These are phyloP conservation scores for Dendronephthya gigantea DNA, from an alignment of 64 coral and sea anemone species.

Conservation along the genomic window DNA sequence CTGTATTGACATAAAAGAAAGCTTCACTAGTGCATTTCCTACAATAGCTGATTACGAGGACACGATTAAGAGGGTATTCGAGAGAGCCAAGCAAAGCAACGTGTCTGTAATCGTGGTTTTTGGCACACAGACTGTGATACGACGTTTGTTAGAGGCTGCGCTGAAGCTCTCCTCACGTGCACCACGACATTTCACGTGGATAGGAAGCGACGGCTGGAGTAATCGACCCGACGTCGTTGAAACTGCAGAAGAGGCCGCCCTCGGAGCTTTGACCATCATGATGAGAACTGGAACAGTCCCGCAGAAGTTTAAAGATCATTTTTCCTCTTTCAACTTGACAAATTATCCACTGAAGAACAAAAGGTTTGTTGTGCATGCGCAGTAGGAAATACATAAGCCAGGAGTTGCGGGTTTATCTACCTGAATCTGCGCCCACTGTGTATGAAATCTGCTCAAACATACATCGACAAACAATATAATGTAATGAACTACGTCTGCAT, in stretches of 20 bases:
- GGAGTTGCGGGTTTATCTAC: too few species aligned
- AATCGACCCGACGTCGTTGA: slow-evolving; percentile 36
- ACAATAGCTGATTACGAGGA: background rate
- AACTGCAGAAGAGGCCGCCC: background rate
- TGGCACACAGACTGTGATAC: slow-evolving; percentile 51
- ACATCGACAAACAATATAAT: too few species aligned
- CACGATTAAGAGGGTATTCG: background rate
- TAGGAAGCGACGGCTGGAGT: slow-evolving; percentile 86
- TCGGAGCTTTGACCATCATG: background rate
- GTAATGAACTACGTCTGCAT: too few species aligned
- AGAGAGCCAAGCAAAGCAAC: slow-evolving; percentile 24
- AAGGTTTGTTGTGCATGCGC: background rate
- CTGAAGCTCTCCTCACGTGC: background rate
- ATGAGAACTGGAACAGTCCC: background rate
- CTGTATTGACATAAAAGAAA: background rate
- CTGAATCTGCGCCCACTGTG: too few species aligned
- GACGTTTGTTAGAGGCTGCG: slow-evolving; percentile 42
- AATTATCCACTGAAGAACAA: background rate
- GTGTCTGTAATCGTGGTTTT: slow-evolving; percentile 55
- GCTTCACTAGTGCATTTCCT: background rate
- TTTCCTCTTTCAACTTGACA: background rate
- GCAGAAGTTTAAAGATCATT: background rate
- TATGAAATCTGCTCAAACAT: too few species aligned
- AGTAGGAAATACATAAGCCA: too few species aligned
- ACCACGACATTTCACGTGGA: slow-evolving; percentile 46